Evolutionary conservation across 2,797 vertebrate species (phyloP), one percentile per base, ranked within the genome.

Genomic region (Sandelia bainsii): DNA sequence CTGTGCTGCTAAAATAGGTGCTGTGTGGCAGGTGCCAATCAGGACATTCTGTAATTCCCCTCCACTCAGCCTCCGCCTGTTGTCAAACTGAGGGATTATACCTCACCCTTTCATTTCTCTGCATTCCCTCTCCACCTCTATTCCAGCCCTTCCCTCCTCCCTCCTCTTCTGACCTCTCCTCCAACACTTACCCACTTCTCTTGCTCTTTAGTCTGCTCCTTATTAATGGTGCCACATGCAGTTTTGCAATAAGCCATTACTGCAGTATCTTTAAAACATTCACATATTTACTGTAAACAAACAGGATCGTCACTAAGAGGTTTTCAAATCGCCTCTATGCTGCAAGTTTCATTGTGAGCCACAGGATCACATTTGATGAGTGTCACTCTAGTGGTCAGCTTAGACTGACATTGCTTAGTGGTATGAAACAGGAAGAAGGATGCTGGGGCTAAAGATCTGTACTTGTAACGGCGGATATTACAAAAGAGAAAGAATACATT

Each of bases 31-130:
- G 79, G 85, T 89, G 89, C 78, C 88, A 87, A 65, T 88, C 86
- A 79, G 82, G 65, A 83, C 72, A 75, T 80, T 78, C 62, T 76
- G 80, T 90, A 89, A 92, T 91, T 84, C 88, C 74, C 62, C 48
- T 72, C 75, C 74, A 62, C 69, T 82, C 77, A 70, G 67, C 75
- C 76, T 84, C 25, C 44, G 37, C 69, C 73, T 82, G 73, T 75
- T 87, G 82, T 91, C 86, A 86, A 85, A 62, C 77, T 54, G 50
- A 69, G 80, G 79, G 87, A 90, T 93, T 91, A 90, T 88, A 84
- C 56, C 70, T 75, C 79, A 57, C 80, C 58, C 80, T 48, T 79
- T 76, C 72, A 54, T 75, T 79, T 74, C 72, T 69, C 65, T 27
- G 19, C 68, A 27, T 76, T 45, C 52, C 46, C 57, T 69, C 57